Percentiles rank a stretch among this genome's conserved stretches.
Conservation (phyloP, 2,113 vertebrate species). For the Pica pica region DNA sequence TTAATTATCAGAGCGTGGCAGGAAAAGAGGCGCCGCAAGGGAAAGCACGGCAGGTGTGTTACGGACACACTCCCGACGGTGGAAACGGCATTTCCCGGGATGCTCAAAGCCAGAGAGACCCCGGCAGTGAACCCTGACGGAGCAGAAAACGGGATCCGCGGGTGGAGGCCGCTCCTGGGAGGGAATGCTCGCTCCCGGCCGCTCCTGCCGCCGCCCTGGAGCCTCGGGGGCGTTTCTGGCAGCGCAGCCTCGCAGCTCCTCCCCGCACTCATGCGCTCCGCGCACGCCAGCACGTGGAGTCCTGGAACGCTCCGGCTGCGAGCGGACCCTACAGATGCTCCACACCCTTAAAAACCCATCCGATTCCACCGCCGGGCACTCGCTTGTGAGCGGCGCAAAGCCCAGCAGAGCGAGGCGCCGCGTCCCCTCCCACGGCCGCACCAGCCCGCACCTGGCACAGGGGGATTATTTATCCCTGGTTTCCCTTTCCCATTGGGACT, state of each 20-base stretch:
- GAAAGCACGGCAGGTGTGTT: fast-evolving
- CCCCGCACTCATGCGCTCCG: fast-evolving
- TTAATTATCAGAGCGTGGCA: background rate
- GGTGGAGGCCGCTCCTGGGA: fast-evolving
- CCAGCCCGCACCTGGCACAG: fast-evolving
- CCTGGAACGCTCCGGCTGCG: fast-evolving
- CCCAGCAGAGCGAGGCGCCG: fast-evolving
- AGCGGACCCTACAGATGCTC: fast-evolving
- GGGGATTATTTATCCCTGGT: fast-evolving
- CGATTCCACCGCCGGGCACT: fast-evolving
- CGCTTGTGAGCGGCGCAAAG: fast-evolving
- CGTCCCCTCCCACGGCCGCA: fast-evolving
- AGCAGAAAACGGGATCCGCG: fast-evolving
- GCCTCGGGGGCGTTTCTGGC: fast-evolving
- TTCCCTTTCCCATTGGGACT: fast-evolving
- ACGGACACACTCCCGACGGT: background rate
- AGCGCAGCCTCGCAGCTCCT: fast-evolving
- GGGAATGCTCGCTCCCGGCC: fast-evolving
- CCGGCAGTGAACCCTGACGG: fast-evolving
- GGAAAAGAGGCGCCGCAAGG: fast-evolving
- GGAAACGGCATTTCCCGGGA: fast-evolving
- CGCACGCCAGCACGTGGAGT: fast-evolving
- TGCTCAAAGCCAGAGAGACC: fast-evolving
- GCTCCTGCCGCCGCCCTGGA: fast-evolving
- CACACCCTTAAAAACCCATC: fast-evolving